phyloP scores from a whole-genome alignment of 2,113 vertebrate genomes.

The Scomber japonicus region DNA sequence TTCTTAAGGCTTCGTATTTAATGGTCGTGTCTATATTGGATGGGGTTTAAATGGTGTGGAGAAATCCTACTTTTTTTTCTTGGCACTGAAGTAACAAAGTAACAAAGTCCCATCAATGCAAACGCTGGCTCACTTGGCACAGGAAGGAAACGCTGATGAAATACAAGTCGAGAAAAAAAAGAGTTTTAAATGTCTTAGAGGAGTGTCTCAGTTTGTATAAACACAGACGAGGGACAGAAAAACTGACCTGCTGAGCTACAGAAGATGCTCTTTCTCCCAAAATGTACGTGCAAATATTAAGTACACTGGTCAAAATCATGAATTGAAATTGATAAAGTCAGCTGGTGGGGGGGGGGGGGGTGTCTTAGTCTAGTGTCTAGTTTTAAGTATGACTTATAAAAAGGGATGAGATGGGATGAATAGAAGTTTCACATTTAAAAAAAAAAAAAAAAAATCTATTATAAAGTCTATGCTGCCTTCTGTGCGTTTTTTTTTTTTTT shows the following conservation, averaged over 20 bases:
- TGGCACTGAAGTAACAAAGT: slow-evolving; percentile 1
- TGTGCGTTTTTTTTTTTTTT: slow-evolving; percentile 18
- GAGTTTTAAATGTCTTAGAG: background rate
- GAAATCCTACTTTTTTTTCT: background rate
- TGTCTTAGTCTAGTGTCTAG: no score
- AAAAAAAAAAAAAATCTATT: slow-evolving; percentile 22
- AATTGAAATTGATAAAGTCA: background rate
- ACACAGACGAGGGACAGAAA: background rate
- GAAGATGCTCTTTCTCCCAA: background rate
- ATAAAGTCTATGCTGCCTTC: background rate
- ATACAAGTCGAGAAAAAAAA: background rate
- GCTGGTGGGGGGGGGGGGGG: no score
- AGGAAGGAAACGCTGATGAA: background rate
- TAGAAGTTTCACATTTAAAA: background rate
- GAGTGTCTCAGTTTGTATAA: background rate
- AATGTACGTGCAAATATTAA: slow-evolving; percentile 4
- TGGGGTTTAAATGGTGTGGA: no score
- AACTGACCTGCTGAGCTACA: background rate
- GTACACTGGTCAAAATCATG: background rate
- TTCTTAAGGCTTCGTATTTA: background rate
- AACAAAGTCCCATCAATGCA: background rate
- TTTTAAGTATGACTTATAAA: background rate
- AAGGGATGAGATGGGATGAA: background rate
- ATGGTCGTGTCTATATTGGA: background rate
- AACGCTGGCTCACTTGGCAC: background rate